A percentile compares a stretch with the other conserved stretches of the same genome.
These are phyloP conservation scores for Serilophus lunatus DNA, from an alignment of 2,113 vertebrate genomes.

Conservation along the genomic window DNA sequence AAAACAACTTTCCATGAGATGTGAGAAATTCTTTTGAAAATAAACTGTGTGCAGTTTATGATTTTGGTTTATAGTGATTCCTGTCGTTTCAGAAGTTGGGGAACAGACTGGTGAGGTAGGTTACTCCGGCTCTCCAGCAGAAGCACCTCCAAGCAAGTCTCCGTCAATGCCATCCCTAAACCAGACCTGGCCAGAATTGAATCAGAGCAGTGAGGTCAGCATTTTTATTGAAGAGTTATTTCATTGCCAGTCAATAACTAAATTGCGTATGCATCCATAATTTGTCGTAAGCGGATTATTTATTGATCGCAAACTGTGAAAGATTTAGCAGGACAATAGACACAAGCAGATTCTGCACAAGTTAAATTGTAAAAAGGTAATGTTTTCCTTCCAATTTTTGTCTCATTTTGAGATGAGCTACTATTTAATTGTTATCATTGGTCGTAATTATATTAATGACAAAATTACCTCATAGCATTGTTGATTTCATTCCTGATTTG, in stretches of 20 bases:
- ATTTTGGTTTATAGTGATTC: constrained; percentile 48
- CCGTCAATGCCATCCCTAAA: constrained; percentile 98
- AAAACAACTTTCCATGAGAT: not conserved
- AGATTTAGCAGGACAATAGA: not conserved
- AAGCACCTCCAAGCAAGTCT: constrained; percentile 95
- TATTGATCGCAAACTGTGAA: not conserved
- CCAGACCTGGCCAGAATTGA: constrained; percentile 97
- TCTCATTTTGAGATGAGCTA: not conserved
- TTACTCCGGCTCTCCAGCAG: constrained; percentile 90
- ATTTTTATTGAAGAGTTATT: constrained; percentile 34
- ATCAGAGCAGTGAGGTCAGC: constrained; percentile 97
- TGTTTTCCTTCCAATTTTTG: not conserved
- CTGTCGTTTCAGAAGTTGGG: constrained; percentile 77
- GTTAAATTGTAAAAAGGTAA: not conserved
- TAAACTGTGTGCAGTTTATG: not conserved
- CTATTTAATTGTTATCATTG: not conserved
- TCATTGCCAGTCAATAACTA: not conserved
- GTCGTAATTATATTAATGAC: not conserved
- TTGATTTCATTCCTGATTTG: not conserved
- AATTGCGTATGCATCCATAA: not conserved
- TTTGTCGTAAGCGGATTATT: not conserved
- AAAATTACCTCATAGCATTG: not conserved
- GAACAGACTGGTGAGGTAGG: constrained; percentile 87
- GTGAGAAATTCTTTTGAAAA: not conserved
- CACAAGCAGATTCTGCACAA: not conserved